Conservation (phyloP, 2,888 invertebrate species). For the Orthosia cruda region DNA sequence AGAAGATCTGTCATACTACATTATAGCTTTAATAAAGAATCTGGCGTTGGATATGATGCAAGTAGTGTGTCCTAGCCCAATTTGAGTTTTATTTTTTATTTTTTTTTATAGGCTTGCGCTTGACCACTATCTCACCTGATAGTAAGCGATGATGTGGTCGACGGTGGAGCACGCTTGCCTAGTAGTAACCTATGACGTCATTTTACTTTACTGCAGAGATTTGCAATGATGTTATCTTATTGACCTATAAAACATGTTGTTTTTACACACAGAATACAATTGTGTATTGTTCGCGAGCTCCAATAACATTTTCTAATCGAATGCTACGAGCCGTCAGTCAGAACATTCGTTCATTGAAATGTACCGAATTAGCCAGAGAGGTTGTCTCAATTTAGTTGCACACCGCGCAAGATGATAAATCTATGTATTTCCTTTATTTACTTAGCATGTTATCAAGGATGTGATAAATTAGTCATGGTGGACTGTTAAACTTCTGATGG, state of each 20-base stretch:
- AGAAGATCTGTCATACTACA: too few species aligned
- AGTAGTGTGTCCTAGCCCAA: neutral
- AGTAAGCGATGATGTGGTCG: too few species aligned
- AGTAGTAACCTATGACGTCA: too few species aligned
- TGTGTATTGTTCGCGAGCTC: neutral
- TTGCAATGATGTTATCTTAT: neutral
- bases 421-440: neutral
- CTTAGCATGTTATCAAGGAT: conserved; percentile 6
- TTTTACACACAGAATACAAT: conserved; percentile 13
- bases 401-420: neutral
- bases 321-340: neutral
- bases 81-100: too few species aligned
- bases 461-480: neutral
- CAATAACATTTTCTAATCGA: conserved; percentile 13
- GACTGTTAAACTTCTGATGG: too few species aligned
- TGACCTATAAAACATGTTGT: neutral
- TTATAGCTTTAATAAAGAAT: neutral
- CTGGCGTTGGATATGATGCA: neutral
- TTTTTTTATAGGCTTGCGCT: too few species aligned
- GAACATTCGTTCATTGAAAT: conserved; percentile 26
- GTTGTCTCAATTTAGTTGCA: conserved; percentile 19
- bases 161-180: too few species aligned
- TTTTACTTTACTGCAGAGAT: neutral
- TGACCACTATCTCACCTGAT: too few species aligned
- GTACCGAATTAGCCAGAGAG: conserved; percentile 37